Evolutionary conservation across 2,797 vertebrate species (phyloP), one percentile per base, ranked within the genome.

Genomic region (Momotus momota): DNA sequence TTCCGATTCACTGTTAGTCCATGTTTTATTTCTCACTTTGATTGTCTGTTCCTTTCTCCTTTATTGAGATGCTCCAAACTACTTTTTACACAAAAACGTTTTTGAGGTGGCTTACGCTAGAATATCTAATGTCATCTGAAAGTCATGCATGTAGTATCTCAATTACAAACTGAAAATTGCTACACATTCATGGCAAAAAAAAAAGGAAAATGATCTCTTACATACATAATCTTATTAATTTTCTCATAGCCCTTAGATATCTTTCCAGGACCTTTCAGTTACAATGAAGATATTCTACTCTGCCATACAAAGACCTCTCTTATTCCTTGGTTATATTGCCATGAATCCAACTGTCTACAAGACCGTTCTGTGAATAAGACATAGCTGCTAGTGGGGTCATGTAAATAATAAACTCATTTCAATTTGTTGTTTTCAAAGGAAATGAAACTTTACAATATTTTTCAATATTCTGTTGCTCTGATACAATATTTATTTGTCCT

Each of bases 251-350:
- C 38, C 26, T 89, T 45, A 67, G 14, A 35, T 78, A 77, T 54
- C 6, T 91, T 80, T 88, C 82, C 64, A 77, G 27, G 31, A 85
- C 22, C 23, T 77, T 93, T 85, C 4, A 4, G 18, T 45, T 49
- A 67, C 74, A 96, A 72, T 67, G 38, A 73, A 80, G 71, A 70
- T 73, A 93, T 33, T 96, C 38, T 94, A 11, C 23, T 93, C 31
- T 88, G 43, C 17, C 45, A 14, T 11, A 92, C 48, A 91, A 85
- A 89, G 41, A 85, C 3, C 7, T 75, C 16, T 71, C 31, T 58
- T 77, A 65, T 89, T 89, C 64, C 49, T 22, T 74, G 16, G 20
- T 70, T 82, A 77, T 46, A 49, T 11, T 87, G 38, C 33, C 29
- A n/a, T n/a, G 41, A 75, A 67, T 52, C 13, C 10, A 80, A 31